Evolutionary conservation across 2,888 invertebrate species (phyloP).

Genomic region (Apamea crenata): DNA sequence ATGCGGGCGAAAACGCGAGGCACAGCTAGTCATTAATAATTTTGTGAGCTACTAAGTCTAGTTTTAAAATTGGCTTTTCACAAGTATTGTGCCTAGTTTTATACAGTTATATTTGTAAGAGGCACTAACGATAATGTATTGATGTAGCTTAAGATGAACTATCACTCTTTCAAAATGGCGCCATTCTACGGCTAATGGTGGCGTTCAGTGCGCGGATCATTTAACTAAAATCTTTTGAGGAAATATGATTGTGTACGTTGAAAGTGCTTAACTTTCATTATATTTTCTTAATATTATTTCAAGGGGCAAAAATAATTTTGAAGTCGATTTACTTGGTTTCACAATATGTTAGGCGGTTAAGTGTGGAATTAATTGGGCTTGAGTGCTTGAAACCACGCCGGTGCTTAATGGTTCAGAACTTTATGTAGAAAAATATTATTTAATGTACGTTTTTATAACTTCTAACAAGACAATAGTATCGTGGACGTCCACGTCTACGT

Average conservation of each 20-base stretch:
- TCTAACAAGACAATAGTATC: background rate
- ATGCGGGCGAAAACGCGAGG: background rate
- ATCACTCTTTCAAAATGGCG: conserved; percentile 56
- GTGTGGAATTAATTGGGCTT: conserved; percentile 43
- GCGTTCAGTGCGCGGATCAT: conserved; percentile 51
- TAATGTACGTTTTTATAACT: background rate
- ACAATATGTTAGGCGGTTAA: conserved; percentile 26
- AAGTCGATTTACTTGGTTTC: conserved; percentile 44
- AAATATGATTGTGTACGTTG: conserved; percentile 49
- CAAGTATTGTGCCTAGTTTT: conserved; percentile 34
- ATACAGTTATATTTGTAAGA: conserved; percentile 32
- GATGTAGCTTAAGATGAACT: conserved; percentile 56
- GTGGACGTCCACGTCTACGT: background rate
- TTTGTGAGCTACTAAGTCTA: background rate
- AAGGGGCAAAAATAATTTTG: conserved; percentile 25
- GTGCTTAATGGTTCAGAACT: conserved; percentile 18
- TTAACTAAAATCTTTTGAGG: conserved; percentile 58
- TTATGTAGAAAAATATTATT: background rate
- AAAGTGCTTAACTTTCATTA: conserved; percentile 44
- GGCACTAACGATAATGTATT: conserved; percentile 53
- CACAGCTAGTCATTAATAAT: background rate
- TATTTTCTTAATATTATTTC: conserved; percentile 51
- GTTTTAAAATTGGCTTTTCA: conserved; percentile 17
- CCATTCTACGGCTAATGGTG: conserved; percentile 56
- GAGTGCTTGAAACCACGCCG: conserved; percentile 30